phyloP scores from a whole-genome alignment of 2,113 vertebrate species.

The Eolophus roseicapilla region DNA sequence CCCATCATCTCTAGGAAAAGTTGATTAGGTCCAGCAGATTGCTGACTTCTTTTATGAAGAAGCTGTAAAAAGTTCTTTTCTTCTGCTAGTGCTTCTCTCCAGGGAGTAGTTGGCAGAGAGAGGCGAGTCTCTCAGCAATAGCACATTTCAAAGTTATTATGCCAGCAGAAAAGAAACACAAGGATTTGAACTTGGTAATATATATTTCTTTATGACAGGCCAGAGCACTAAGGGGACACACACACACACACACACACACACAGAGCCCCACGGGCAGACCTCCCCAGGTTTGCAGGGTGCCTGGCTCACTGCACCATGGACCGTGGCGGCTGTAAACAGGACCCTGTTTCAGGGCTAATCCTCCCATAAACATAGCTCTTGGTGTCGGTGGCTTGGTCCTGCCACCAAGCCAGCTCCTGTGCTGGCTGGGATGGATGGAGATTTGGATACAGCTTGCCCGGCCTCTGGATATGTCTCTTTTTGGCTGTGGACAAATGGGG shows the following conservation, averaged over 20 bases:
- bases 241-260: neutral
- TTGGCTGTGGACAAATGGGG: neutral
- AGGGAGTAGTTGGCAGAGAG: slow-evolving; percentile 68
- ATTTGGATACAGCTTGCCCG: neutral
- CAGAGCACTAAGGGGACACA: slow-evolving; percentile 25
- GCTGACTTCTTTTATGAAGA: slow-evolving; percentile 64
- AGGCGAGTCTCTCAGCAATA: slow-evolving; percentile 61
- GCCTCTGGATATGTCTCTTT: neutral
- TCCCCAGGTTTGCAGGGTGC: neutral
- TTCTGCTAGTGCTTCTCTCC: slow-evolving; percentile 54
- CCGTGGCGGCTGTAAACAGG: accelerated
- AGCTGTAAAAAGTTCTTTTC: slow-evolving; percentile 68
- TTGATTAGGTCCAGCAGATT: slow-evolving; percentile 59
- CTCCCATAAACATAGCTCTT: neutral
- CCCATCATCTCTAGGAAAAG: neutral
- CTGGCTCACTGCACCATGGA: neutral
- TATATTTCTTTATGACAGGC: slow-evolving; percentile 56
- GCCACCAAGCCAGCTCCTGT: neutral
- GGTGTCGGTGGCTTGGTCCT: accelerated
- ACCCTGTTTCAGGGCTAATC: neutral
- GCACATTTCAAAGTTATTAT: slow-evolving; percentile 72
- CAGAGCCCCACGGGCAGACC: neutral
- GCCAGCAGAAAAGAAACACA: slow-evolving; percentile 65
- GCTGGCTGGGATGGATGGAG: neutral
- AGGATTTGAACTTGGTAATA: slow-evolving; percentile 57